These are phyloP conservation scores for Turritopsis dohrnii DNA, from an alignment of 30 jellyfish, hydroid and myxozoan species.

Conservation along the genomic window DNA sequence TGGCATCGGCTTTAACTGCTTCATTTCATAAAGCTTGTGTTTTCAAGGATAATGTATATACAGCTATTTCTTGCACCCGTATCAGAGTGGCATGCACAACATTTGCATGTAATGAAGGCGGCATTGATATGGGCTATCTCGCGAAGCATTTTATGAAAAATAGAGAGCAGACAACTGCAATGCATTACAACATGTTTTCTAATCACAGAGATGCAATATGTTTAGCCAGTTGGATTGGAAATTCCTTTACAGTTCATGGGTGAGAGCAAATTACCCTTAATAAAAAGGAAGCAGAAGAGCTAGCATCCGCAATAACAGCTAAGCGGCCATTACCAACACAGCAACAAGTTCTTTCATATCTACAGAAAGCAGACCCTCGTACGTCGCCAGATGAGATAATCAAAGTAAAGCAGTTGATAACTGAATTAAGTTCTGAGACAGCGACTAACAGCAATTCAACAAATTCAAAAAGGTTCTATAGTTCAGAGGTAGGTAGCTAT, in stretches of 20 bases:
- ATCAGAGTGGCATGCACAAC: slow-evolving; percentile 9
- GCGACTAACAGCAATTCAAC: no score
- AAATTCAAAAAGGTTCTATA: no score
- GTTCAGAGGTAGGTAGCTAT: no score
- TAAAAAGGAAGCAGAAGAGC: no score
- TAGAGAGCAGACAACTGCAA: slow-evolving; percentile 26
- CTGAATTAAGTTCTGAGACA: no score
- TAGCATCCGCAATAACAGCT: no score
- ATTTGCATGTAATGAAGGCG: slow-evolving; percentile 20
- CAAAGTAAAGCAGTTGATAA: no score
- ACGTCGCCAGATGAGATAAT: no score
- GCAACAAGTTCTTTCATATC: no score
- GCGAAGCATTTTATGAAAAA: slow-evolving; percentile 31
- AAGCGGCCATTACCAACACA: no score
- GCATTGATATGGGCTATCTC: slow-evolving; percentile 24
- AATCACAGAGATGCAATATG: slow-evolving; percentile 17
- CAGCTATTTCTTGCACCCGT: slow-evolving; percentile 13
- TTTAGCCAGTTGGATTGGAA: slow-evolving; percentile 6
- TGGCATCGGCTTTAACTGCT: slow-evolving; percentile 11
- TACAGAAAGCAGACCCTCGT: no score
- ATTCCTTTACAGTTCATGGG: slow-evolving; percentile 13
- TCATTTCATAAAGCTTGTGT: not conserved
- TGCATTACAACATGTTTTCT: slow-evolving; percentile 22
- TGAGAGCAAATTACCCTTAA: no score
- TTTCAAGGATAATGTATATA: not conserved